Base-by-base conservation (phyloP, 2,113 vertebrate genomes). In the Puntigrus tetrazona region DNA sequence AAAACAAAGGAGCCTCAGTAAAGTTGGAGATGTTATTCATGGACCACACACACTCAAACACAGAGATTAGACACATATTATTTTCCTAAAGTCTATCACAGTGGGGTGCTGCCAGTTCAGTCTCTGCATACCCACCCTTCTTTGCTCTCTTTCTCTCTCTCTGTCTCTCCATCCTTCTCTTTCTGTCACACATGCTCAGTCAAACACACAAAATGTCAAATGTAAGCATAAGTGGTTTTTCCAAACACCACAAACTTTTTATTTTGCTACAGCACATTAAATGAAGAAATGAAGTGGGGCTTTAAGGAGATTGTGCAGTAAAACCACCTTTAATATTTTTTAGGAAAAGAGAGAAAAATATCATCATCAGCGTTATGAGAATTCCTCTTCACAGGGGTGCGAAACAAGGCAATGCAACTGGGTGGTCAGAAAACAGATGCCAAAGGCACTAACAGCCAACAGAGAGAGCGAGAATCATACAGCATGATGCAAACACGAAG, bases 401-500 rank as follows among this genome's bases (percentile, higher is more conserved):
- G 70, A 91, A 92, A 89, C 86, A 93, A 95, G 93, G 93, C 91
- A 88, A 92, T 88, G 89, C 80, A 92, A 92, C 93, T 95, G 95
- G 96, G 96, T 96, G 96, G 96, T 93, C 96, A 95, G 94, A 95
- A 97, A 97, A 95, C 93, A 87, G 94, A 94, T 95, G 95, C 95
- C 93, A 94, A 92, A 91, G 91, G 92, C 92, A 91, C 89, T 29
- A 36, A 59, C 41, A 29, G 16, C 41, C 59, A 61, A 80, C 74
- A 82, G 36, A 10, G 43, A 50, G 41, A 72, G 22, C 3, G 74
- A 45, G 55, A 36, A 47, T 65, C 83, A 76, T 11, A 52, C 47
- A 57, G 36, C 8, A 25, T 38, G 27, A 59, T 29, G 45, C 69
- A 50, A 59, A 81, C 80, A 25, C 25, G 52, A 52, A 78, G 27